Evolutionary conservation across 2,113 vertebrate genomes (phyloP).

Genomic region (Anarhynchus alexandrinus): DNA sequence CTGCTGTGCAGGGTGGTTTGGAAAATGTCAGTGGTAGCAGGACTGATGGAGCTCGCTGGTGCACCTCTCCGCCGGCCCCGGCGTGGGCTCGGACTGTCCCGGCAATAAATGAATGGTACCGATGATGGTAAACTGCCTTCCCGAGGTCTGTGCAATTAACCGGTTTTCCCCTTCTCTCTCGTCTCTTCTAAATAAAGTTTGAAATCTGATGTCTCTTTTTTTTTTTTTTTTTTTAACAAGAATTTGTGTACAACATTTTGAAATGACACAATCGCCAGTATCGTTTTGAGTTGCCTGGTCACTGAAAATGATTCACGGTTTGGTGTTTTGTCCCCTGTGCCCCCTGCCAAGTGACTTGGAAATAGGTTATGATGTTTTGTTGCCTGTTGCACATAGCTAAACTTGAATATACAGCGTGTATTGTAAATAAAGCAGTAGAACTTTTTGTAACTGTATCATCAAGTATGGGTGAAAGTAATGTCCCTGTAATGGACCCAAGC

Average conservation of each 20-base stretch:
- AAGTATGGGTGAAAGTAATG: neutral
- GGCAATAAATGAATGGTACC: neutral
- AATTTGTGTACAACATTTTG: neutral
- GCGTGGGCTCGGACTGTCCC: neutral
- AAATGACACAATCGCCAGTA: neutral
- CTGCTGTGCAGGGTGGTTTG: neutral
- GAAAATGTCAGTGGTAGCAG: neutral
- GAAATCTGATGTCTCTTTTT: neutral
- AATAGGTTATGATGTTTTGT: neutral
- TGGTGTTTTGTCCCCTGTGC: neutral
- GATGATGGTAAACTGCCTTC: neutral
- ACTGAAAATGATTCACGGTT: neutral
- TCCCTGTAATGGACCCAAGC: neutral
- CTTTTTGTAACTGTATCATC: neutral
- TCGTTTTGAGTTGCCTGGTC: neutral
- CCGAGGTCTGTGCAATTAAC: neutral
- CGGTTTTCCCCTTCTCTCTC: neutral
- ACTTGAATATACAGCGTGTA: neutral
- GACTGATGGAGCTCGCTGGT: neutral
- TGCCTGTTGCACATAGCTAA: slow-evolving; percentile 14
- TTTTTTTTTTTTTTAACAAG: neutral
- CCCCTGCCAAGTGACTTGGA: neutral
- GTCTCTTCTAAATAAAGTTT: slow-evolving; percentile 3
- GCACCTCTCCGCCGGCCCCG: neutral
- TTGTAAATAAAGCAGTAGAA: neutral